phyloP scores from a whole-genome alignment of 2,113 vertebrate genomes.

The Forbesichthys agassizii region DNA sequence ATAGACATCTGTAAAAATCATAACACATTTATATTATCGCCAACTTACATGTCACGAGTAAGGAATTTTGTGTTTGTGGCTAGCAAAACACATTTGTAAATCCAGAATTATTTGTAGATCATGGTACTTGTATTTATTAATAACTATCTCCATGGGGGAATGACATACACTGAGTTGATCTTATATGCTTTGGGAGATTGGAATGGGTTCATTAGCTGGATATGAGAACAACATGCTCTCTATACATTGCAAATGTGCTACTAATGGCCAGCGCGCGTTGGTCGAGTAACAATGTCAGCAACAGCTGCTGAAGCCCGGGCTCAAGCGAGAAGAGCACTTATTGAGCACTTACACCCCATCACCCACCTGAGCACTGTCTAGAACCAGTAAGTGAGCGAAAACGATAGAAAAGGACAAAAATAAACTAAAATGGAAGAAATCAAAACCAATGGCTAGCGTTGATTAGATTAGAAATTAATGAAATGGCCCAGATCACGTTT shows the following conservation, averaged over 20 bases:
- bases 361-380: slow-evolving; percentile 33
- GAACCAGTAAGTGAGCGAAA: background rate
- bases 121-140: too few relatives aligned
- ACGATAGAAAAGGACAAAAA: background rate
- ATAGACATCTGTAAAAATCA: too few relatives aligned
- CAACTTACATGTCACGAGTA: too few relatives aligned
- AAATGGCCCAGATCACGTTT: slow-evolving; percentile 23
- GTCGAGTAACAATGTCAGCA: slow-evolving; percentile 32
- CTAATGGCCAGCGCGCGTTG: slow-evolving; percentile 16
- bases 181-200: slow-evolving; percentile 7
- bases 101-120: too few relatives aligned
- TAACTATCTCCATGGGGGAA: background rate
- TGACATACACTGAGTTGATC: slow-evolving; percentile 1
- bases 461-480: slow-evolving; percentile 4
- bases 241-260: slow-evolving; percentile 3
- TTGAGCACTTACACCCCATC: slow-evolving; percentile 13
- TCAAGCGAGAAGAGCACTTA: slow-evolving; percentile 35
- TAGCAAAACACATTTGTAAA: too few relatives aligned
- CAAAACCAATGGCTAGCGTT: slow-evolving; percentile 1
- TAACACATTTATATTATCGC: too few relatives aligned
- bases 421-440: slow-evolving; percentile 2
- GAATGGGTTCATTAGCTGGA: background rate
- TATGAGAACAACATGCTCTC: background rate
- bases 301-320: slow-evolving; percentile 41
- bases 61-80: too few relatives aligned